These are phyloP conservation scores for Caenorhabditis sulstoni DNA, from an alignment of 2,888 invertebrate species.

Conservation along the genomic window DNA sequence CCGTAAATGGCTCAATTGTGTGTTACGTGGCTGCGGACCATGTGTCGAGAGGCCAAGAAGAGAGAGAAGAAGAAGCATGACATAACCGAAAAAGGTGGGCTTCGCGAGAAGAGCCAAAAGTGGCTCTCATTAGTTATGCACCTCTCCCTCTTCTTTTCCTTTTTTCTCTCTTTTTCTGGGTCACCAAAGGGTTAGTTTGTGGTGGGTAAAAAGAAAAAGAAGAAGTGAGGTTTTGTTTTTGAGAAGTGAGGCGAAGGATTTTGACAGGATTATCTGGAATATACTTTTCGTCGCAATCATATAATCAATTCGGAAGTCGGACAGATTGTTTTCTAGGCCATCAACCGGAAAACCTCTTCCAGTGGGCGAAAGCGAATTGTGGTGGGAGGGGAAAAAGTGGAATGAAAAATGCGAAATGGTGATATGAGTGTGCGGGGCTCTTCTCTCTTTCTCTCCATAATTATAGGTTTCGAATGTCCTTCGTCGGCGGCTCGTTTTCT, in stretches of 20 bases:
- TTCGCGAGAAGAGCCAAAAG: too few species aligned
- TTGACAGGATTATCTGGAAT: not conserved
- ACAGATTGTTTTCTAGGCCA: not conserved
- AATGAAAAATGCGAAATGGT: too few species aligned
- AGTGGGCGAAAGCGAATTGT: too few species aligned
- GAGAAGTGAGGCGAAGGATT: not conserved
- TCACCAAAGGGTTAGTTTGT: not conserved
- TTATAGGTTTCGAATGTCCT: conserved; percentile 30
- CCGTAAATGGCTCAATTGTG: conserved; percentile 16
- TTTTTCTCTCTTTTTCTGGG: too few species aligned
- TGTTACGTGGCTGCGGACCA: not conserved
- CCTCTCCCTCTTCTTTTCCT: too few species aligned
- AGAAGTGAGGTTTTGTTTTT: too few species aligned
- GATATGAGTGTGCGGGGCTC: too few species aligned
- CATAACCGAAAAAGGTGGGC: too few species aligned
- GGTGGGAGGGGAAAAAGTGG: not conserved
- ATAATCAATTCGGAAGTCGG: conserved; percentile 11
- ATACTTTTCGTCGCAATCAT: not conserved
- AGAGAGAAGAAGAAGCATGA: not conserved
- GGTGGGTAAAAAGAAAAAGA: too few species aligned
- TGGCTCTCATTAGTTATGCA: too few species aligned
- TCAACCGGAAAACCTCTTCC: too few species aligned
- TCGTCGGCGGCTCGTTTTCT: not conserved
- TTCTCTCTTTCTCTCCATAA: not conserved
- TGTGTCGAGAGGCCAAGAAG: not conserved